Evolutionary conservation across 1,140 invertebrate species (phyloP).

Genomic region (Thalassaphorura encarpata): DNA sequence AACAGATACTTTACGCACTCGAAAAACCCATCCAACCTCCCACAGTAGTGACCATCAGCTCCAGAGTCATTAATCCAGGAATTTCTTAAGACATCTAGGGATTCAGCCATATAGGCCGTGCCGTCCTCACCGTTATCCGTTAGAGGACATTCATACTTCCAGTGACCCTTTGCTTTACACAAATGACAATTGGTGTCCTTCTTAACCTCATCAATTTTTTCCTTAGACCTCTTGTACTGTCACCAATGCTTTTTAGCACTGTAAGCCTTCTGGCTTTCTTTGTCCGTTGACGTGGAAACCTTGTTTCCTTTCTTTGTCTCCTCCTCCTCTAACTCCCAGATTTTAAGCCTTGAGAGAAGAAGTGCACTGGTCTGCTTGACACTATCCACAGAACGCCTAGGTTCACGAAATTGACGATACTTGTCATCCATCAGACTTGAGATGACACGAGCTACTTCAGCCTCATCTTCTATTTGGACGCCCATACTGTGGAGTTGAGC

Average conservation of each 20-base stretch:
- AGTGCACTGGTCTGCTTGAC: not conserved
- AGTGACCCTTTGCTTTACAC: not conserved
- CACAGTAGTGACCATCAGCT: conserved; percentile 1
- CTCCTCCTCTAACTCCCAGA: conserved; percentile 4
- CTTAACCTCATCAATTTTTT: conserved; percentile 1
- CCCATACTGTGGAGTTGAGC: not conserved
- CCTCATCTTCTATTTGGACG: not conserved
- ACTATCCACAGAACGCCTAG: conserved; percentile 1
- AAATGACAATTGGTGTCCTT: not conserved
- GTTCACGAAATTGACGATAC: conserved; percentile 4
- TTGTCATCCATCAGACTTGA: conserved; percentile 7
- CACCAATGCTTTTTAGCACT: too few species aligned
- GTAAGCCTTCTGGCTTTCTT: not conserved
- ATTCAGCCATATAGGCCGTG: not conserved
- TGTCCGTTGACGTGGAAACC: not conserved
- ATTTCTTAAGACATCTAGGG: not conserved
- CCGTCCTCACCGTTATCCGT: not conserved
- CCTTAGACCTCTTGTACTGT: not conserved
- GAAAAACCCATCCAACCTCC: not conserved
- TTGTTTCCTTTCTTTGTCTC: not conserved
- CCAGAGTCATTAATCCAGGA: not conserved
- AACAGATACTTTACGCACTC: not conserved
- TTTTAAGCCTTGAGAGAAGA: conserved; percentile 6
- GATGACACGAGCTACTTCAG: not conserved
- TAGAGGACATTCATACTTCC: not conserved